Percentiles rank a stretch among this genome's conserved stretches.
These are phyloP conservation scores for Megaleporinus macrocephalus DNA, from an alignment of 2,113 vertebrate genomes.

Conservation along the genomic window DNA sequence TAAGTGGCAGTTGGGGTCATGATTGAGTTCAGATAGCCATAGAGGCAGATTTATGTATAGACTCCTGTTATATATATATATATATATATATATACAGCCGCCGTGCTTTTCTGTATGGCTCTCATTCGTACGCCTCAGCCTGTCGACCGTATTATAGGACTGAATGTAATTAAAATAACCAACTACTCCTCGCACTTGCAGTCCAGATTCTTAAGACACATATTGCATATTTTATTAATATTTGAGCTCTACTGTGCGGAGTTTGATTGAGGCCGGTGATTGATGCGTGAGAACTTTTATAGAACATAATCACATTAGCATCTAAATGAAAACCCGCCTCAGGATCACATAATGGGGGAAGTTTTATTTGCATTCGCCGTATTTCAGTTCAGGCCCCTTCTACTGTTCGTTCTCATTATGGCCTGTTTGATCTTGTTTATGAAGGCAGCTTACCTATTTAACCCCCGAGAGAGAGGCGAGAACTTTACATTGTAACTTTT, in stretches of 20 bases:
- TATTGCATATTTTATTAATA: constrained; percentile 38
- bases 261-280: constrained; percentile 51
- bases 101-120: background rate
- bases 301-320: constrained; percentile 54
- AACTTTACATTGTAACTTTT: background rate
- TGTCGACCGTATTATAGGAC: background rate
- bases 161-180: constrained; percentile 13
- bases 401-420: constrained; percentile 24
- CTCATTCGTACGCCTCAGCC: background rate
- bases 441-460: constrained; percentile 30
- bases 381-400: constrained; percentile 13
- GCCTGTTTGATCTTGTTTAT: constrained; percentile 45
- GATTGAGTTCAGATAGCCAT: constrained; percentile 14
- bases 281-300: constrained; percentile 44
- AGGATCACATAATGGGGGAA: constrained; percentile 31
- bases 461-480: background rate
- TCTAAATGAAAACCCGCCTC: constrained; percentile 49
- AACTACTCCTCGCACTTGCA: background rate
- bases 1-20: constrained; percentile 18
- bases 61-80: no score
- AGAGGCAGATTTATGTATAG: constrained; percentile 2
- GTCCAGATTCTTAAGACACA: constrained; percentile 18
- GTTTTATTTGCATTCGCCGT: constrained; percentile 15
- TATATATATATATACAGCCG: background rate
- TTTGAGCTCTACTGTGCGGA: constrained; percentile 13